Evolutionary conservation across 2,888 invertebrate genomes (phyloP), one percentile per base, ranked within the genome.

Genomic region (Operophtera brumata): DNA sequence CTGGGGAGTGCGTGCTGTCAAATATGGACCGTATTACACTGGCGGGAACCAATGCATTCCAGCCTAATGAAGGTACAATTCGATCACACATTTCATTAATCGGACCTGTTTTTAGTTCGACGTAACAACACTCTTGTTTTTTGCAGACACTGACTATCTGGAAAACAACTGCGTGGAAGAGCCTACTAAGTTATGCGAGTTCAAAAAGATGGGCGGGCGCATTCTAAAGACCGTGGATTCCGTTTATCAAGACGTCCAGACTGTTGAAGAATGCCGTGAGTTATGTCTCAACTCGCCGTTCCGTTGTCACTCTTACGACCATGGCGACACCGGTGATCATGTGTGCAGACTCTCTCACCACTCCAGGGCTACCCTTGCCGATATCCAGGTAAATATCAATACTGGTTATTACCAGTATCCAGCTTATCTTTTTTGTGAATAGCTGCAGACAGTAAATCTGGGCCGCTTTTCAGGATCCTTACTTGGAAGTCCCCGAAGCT

Each of bases 161-260:
- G 97, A 97, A 84, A 97, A 97, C 86, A 96, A 97, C 82, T 97
- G 97, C 83, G 96, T 97, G 32, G 96, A 96, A 73, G 97, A 97
- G 76, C 97, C 97, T n/a, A 96, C 96, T 44, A 97, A 96, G 82
- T 91, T 97, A 61, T 97, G 97, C 87, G 97, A 97, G 86, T 98
- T 97, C 90, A 96, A 97, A 85, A 95, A 96, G 78, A 92, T 96
- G 80, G 93, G 93, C 37, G 97, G 97, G 10, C 94, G 96, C 72
- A 97, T 97, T 69, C 86, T 97, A 64, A 97, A 97, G 86, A 97
- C 97, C 0, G 97, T 97, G 43, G 97, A 97, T 77, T 96, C 97
- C 2, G 97, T 97, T 20, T 96, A 96, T 78, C 96, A 96, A 89
- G 96, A 97, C 73, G 95, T 97, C 44, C 94, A 94, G 64, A 95